Conservation (phyloP, 1,140 invertebrate genomes). For the Oreohelix idahoensis region DNA sequence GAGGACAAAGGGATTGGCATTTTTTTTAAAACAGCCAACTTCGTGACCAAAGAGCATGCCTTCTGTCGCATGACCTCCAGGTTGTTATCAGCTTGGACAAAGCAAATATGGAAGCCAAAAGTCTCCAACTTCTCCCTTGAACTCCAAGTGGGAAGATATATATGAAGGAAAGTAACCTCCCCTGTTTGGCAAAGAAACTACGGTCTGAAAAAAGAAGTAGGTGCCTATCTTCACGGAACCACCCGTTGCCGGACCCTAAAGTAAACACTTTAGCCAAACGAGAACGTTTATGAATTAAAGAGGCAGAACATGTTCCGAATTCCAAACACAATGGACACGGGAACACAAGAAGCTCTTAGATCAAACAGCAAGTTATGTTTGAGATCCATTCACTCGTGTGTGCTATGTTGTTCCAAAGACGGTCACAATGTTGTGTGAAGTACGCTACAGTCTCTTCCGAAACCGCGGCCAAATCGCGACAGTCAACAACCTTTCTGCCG, state of each 20-base stretch:
- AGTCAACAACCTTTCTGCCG: neutral
- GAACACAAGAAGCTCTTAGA: neutral
- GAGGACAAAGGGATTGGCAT: too few species aligned
- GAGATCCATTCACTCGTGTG: neutral
- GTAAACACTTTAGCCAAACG: neutral
- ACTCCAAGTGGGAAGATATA: too few species aligned
- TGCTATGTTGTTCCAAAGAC: neutral
- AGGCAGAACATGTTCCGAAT: neutral
- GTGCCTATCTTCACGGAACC: neutral
- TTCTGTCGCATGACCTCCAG: too few species aligned
- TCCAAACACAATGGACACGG: constrained; percentile 11
- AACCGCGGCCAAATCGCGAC: neutral
- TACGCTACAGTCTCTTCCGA: neutral
- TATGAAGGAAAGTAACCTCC: neutral
- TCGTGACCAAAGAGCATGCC: too few species aligned
- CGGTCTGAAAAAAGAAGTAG: neutral
- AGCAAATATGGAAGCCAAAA: too few species aligned
- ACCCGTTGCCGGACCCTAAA: neutral
- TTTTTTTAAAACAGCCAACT: too few species aligned
- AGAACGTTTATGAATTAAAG: neutral
- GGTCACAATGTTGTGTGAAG: neutral
- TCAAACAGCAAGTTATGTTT: neutral
- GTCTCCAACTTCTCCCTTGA: too few species aligned
- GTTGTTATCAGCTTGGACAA: too few species aligned
- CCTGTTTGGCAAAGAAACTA: neutral